phyloP scores from a whole-genome alignment of 2,113 vertebrate species.

The Tamias sibiricus region DNA sequence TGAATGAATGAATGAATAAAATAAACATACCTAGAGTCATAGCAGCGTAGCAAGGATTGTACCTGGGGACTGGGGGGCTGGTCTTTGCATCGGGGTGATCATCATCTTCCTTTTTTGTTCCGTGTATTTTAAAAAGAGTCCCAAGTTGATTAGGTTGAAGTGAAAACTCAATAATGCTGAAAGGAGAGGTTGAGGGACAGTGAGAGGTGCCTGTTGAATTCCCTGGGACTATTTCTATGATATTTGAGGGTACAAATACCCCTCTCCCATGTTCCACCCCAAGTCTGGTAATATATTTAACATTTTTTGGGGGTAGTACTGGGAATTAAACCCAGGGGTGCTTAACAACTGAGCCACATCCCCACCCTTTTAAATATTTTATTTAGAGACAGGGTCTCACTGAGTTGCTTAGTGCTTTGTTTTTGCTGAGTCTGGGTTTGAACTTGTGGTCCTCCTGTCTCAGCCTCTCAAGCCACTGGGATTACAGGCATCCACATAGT shows the following conservation, averaged over 20 bases:
- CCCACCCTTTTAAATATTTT: not conserved
- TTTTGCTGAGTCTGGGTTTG: too few relatives aligned
- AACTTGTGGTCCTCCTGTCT: not conserved
- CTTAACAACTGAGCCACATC: not conserved
- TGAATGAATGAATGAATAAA: not conserved
- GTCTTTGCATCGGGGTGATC: not conserved
- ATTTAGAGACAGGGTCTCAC: too few relatives aligned
- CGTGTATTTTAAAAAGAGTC: slow-evolving; percentile 31
- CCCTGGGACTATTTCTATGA: not conserved
- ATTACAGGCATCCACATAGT: not conserved
- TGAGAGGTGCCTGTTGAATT: slow-evolving; percentile 37
- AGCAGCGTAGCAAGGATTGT: not conserved
- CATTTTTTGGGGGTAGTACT: not conserved
- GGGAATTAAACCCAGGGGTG: not conserved
- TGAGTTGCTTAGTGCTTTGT: too few relatives aligned
- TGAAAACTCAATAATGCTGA: not conserved
- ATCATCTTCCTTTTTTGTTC: slow-evolving; percentile 17
- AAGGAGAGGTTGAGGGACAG: slow-evolving; percentile 26
- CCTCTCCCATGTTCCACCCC: not conserved
- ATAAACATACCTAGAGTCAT: slow-evolving; percentile 25
- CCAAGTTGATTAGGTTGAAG: slow-evolving; percentile 17
- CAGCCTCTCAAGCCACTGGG: not conserved
- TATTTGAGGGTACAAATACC: not conserved
- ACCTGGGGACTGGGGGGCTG: not conserved
- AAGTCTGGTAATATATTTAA: slow-evolving; percentile 37